Evolutionary conservation across 1,140 invertebrate genomes (phyloP), one percentile per base, ranked within the genome.

Genomic region (Drosophila rhopaloa): DNA sequence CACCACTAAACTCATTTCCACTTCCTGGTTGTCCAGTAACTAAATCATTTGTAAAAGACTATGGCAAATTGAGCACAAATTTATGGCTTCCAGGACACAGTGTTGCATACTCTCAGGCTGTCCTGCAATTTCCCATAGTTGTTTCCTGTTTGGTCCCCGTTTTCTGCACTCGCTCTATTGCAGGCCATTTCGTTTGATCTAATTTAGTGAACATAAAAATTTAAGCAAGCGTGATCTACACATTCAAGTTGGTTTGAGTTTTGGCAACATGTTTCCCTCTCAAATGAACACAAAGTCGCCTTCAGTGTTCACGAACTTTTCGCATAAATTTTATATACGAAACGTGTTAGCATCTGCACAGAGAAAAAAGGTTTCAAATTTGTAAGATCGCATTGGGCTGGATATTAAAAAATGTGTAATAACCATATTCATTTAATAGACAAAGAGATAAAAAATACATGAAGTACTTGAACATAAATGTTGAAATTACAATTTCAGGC

Each of bases 251-350:
- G 50, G 58, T 58, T 50, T 47, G 48, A 51, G 60, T 67, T 84
- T 76, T 65, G 47, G 43, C 32, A 67, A 51, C 59, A 75, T 76
- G 47, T 53, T 44, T 29, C 37, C 59, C 38, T n/a, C 65, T 43
- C 38, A 59, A 62, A 14, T 63, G 53, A 73, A 56, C 57, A 78
- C 46, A 63, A 48, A 66, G 43, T 48, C 38, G 51, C 24, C 46
- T 50, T 51, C 50, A 35, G 46, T 53, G 59, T 37, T 50, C 79
- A 76, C 70, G 65, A 88, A 82, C 59, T 86, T 72, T 79, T 75
- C 76, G 59, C 79, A 86, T 86, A 79, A 88, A 86, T 88, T 76
- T 88, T 55, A 61, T 77, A 73, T 67, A 57, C 57, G 27, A 85
- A 76, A 75, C 65, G 61, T 68, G 66, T 59, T 19, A 59, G 41